Percentiles rank a stretch among this genome's conserved stretches.
Evolutionary conservation across 2,113 vertebrate genomes (phyloP).

Genomic region (Alosa alosa): DNA sequence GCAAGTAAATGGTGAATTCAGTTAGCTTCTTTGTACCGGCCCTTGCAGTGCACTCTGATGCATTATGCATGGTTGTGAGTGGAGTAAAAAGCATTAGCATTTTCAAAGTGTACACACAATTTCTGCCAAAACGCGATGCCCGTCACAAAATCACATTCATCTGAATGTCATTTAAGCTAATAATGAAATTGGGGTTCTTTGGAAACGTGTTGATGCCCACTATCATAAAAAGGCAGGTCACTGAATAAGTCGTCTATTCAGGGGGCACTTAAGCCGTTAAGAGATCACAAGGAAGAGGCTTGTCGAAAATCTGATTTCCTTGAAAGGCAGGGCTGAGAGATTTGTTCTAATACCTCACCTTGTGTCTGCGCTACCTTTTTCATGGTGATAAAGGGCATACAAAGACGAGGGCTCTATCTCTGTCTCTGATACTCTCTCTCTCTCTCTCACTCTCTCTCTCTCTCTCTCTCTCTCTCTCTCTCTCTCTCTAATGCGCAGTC

Average conservation of each 20-base stretch:
- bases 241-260: slow-evolving; percentile 59
- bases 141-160: not conserved
- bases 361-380: slow-evolving; percentile 57
- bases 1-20: not conserved
- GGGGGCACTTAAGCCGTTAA: slow-evolving; percentile 55
- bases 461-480: not conserved
- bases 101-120: not conserved
- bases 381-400: slow-evolving; percentile 31
- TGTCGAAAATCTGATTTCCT: slow-evolving; percentile 66
- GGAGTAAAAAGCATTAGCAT: not conserved
- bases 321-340: slow-evolving; percentile 66
- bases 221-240: slow-evolving; percentile 40
- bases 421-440: not conserved
- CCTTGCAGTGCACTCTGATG: not conserved
- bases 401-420: slow-evolving; percentile 27
- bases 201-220: slow-evolving; percentile 7
- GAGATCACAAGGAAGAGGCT: slow-evolving; percentile 61
- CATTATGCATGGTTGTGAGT: not conserved
- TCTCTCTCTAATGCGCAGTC: slow-evolving; percentile 36
- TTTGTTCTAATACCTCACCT: slow-evolving; percentile 68
- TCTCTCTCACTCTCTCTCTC: not conserved
- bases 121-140: not conserved
- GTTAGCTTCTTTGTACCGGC: not conserved
- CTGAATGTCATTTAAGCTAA: slow-evolving; percentile 14
- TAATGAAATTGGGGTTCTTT: slow-evolving; percentile 15